Percentiles rank a stretch among this genome's conserved stretches.
Conservation (phyloP, 2,797 vertebrate genomes). For the Bradypodion pumilum region DNA sequence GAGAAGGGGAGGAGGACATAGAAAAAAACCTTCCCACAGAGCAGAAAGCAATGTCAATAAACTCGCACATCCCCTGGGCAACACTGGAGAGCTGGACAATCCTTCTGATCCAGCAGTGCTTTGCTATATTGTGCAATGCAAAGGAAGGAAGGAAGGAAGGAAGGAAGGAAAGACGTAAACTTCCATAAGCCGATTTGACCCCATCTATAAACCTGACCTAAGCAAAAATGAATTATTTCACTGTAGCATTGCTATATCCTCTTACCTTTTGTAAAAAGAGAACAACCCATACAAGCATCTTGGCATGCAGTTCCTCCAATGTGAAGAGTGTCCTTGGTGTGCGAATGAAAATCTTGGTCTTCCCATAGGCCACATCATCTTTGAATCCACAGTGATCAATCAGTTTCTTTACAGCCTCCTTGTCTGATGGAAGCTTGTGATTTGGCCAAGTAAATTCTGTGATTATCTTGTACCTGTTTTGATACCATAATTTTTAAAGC, state of each 20-base stretch:
- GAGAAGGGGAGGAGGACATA: no score
- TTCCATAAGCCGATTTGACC: not conserved
- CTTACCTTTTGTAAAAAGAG: conserved; percentile 97
- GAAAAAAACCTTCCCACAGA: no score
- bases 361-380: conserved; percentile 93
- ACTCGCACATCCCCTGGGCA: no score
- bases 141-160: no score
- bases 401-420: conserved; percentile 88
- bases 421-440: conserved; percentile 90
- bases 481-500: not conserved
- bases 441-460: conserved; percentile 98
- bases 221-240: not conserved
- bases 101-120: no score
- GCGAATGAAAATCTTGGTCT: conserved; percentile 96
- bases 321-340: conserved; percentile 94
- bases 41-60: no score
- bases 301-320: conserved; percentile 90
- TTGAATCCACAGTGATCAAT: conserved; percentile 89
- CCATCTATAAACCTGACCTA: not conserved
- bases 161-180: no score
- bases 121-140: no score
- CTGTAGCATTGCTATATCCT: not conserved
- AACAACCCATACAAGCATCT: conserved; percentile 93
- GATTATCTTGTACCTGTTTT: conserved; percentile 95
- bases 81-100: no score